Evolutionary conservation across 2,113 vertebrate species (phyloP).

Genomic region (Oxygymnocypris stewartii): DNA sequence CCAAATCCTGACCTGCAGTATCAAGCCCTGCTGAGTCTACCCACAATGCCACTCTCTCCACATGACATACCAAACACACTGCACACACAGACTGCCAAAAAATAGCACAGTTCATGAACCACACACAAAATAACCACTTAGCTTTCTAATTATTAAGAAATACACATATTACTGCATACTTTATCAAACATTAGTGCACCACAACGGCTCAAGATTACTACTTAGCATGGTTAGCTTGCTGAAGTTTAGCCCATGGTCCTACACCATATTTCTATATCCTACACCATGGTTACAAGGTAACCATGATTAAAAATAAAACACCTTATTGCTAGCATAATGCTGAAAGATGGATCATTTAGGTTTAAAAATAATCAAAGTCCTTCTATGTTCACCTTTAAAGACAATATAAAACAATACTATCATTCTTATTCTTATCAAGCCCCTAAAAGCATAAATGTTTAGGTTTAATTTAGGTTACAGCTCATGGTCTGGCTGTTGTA

Average conservation of each 20-base stretch:
- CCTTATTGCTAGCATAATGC: neutral
- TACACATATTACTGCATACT: neutral
- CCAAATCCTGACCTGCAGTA: slow-evolving; percentile 32
- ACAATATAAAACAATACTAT: neutral
- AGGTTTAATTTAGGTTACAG: neutral
- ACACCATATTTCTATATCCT: neutral
- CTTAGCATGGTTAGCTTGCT: neutral
- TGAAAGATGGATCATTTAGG: neutral
- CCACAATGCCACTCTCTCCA: slow-evolving; percentile 13
- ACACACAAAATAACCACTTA: neutral
- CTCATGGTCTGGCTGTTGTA: neutral
- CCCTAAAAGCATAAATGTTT: neutral
- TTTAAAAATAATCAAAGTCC: neutral
- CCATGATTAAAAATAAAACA: neutral
- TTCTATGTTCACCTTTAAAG: neutral
- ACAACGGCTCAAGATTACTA: neutral
- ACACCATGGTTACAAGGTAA: too few species aligned
- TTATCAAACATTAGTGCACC: neutral
- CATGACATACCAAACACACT: slow-evolving; percentile 17
- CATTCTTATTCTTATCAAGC: neutral
- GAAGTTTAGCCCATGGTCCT: neutral
- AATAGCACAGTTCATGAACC: neutral
- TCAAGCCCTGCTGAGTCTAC: slow-evolving; percentile 1
- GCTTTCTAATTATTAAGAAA: neutral
- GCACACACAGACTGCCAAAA: neutral